These are phyloP conservation scores for Colius striatus DNA, from an alignment of 2,113 vertebrate species.

Conservation along the genomic window DNA sequence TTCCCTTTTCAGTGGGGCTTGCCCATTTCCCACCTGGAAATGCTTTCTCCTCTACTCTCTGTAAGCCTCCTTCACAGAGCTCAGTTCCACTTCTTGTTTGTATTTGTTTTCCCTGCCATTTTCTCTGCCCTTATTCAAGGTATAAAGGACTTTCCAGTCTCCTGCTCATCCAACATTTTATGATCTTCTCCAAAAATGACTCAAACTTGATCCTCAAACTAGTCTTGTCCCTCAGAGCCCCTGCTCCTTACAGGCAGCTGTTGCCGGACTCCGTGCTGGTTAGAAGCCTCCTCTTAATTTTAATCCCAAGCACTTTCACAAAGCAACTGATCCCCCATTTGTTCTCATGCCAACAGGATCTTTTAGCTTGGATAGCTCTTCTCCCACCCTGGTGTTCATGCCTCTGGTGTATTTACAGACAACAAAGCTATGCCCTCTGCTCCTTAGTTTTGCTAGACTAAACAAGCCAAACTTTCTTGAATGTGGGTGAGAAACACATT, in stretches of 20 bases:
- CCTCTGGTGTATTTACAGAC: slow-evolving; percentile 44
- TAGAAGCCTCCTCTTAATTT: neutral
- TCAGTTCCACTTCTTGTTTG: neutral
- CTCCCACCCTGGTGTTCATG: neutral
- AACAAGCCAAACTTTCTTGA: slow-evolving; percentile 34
- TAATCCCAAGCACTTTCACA: neutral
- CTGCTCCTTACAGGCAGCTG: neutral
- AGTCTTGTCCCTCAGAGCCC: neutral
- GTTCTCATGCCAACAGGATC: slow-evolving; percentile 30
- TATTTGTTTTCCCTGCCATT: neutral
- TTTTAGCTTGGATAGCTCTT: slow-evolving; percentile 1
- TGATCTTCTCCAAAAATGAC: neutral
- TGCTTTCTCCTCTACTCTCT: neutral
- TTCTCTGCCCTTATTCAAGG: neutral
- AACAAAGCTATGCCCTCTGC: slow-evolving; percentile 33
- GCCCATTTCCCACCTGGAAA: neutral
- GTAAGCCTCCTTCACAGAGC: neutral
- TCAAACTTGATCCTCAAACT: neutral
- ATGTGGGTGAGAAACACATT: slow-evolving; percentile 47
- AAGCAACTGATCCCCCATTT: neutral
- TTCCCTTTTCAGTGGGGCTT: neutral
- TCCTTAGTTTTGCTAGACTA: slow-evolving; percentile 44
- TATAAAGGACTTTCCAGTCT: neutral
- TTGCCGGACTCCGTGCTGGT: neutral
- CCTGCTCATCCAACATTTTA: neutral